Percentiles rank a stretch among this genome's conserved stretches.
Conservation (phyloP, 2,888 invertebrate species). For the Itoplectis maculator region DNA sequence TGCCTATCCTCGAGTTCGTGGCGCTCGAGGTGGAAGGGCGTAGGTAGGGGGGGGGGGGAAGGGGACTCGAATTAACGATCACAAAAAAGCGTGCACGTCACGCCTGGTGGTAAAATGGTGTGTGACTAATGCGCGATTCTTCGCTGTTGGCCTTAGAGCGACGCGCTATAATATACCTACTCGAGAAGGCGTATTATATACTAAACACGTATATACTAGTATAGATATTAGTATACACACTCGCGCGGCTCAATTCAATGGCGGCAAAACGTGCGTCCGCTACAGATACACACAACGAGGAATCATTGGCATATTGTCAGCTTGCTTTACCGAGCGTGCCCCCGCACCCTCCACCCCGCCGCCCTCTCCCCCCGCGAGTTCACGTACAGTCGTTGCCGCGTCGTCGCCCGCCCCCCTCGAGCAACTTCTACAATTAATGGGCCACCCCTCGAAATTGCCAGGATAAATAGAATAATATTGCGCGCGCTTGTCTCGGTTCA, state of each 20-base stretch:
- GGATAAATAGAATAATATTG: constrained; percentile 19
- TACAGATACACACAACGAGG: constrained; percentile 67
- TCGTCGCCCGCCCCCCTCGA: background rate
- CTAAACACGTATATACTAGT: constrained; percentile 7
- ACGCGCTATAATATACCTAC: constrained; percentile 59
- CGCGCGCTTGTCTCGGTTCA: background rate
- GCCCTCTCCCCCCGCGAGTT: no score
- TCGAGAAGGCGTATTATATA: constrained; percentile 61
- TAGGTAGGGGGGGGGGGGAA: constrained; percentile 27
- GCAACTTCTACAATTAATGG: constrained; percentile 30
- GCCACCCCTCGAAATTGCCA: background rate
- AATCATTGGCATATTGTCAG: constrained; percentile 81
- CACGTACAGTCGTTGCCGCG: constrained; percentile 1
- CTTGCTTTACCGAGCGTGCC: constrained; percentile 69
- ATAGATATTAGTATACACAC: background rate
- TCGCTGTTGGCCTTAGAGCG: constrained; percentile 64
- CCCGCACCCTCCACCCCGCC: background rate
- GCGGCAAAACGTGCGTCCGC: constrained; percentile 35
- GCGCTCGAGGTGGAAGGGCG: no score
- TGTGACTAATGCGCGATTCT: constrained; percentile 83
- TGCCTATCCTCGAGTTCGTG: constrained; percentile 17
- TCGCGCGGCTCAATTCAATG: constrained; percentile 18
- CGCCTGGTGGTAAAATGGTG: constrained; percentile 84
- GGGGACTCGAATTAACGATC: constrained; percentile 80
- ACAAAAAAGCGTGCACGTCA: constrained; percentile 80